Evolutionary conservation across 2,797 vertebrate genomes (phyloP).

Genomic region (Halcyon chelicuti): DNA sequence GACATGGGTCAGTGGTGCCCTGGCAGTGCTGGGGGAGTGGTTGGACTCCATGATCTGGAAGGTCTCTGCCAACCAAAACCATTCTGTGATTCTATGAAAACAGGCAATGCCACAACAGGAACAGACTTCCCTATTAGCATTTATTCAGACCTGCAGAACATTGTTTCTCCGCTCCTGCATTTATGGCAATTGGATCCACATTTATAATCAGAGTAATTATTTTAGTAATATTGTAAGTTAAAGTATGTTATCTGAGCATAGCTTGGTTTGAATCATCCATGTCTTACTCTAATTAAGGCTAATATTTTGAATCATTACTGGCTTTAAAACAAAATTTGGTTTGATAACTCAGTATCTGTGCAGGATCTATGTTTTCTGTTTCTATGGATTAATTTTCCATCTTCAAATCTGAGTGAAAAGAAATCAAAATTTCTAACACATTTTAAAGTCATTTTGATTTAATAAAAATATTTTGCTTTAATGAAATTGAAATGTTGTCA

Average conservation of each 20-base stretch:
- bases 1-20: too few relatives aligned
- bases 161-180: not conserved
- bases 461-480: not conserved
- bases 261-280: not conserved
- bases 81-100: too few relatives aligned
- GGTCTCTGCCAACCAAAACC: too few relatives aligned
- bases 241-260: not conserved
- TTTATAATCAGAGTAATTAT: not conserved
- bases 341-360: not conserved
- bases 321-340: not conserved
- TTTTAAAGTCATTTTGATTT: not conserved
- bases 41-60: too few relatives aligned
- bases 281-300: not conserved
- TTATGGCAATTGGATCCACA: accelerated
- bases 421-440: not conserved
- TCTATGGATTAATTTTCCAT: not conserved
- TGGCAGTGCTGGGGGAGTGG: too few relatives aligned
- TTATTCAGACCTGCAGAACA: accelerated
- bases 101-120: not conserved
- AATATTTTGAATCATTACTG: not conserved
- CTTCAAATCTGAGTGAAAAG: not conserved
- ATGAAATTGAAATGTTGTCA: not conserved
- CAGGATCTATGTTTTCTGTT: not conserved
- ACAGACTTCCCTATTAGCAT: accelerated
- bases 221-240: not conserved